These are phyloP conservation scores for Melipona beecheii DNA, from an alignment of 2,888 invertebrate species.

Conservation along the genomic window DNA sequence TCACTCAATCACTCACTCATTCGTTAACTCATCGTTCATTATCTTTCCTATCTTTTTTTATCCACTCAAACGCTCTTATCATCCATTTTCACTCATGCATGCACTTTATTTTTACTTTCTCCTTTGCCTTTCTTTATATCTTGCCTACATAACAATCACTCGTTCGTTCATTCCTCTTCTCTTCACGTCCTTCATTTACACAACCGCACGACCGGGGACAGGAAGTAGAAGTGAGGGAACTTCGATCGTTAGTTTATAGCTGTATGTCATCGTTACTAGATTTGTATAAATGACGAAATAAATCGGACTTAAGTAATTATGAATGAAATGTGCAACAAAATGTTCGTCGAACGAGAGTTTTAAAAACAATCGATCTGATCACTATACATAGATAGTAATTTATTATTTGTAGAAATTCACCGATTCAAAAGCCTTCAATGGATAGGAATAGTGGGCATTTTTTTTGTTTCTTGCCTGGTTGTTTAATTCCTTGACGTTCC, in stretches of 20 bases:
- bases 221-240: constrained; percentile 61
- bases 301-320: constrained; percentile 78
- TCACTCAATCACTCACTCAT: background rate
- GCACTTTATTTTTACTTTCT: background rate
- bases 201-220: constrained; percentile 64
- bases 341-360: constrained; percentile 80
- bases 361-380: constrained; percentile 79
- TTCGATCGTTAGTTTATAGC: constrained; percentile 76
- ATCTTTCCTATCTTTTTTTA: background rate
- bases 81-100: background rate
- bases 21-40: background rate
- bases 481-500: constrained; percentile 18
- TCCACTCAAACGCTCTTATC: background rate
- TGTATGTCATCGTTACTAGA: constrained; percentile 65
- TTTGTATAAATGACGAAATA: constrained; percentile 71
- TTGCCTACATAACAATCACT: background rate
- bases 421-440: constrained; percentile 57
- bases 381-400: constrained; percentile 59
- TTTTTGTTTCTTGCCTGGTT: constrained; percentile 23
- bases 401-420: constrained; percentile 57
- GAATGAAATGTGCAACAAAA: constrained; percentile 82
- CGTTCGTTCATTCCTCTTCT: constrained; percentile 8
- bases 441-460: constrained; percentile 45
- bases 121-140: background rate
- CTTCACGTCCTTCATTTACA: constrained; percentile 37